A percentile compares a stretch with the other conserved stretches of the same genome.
These are phyloP conservation scores for Heliconius eleuchia DNA, from an alignment of 1,140 invertebrate genomes.

Conservation along the genomic window DNA sequence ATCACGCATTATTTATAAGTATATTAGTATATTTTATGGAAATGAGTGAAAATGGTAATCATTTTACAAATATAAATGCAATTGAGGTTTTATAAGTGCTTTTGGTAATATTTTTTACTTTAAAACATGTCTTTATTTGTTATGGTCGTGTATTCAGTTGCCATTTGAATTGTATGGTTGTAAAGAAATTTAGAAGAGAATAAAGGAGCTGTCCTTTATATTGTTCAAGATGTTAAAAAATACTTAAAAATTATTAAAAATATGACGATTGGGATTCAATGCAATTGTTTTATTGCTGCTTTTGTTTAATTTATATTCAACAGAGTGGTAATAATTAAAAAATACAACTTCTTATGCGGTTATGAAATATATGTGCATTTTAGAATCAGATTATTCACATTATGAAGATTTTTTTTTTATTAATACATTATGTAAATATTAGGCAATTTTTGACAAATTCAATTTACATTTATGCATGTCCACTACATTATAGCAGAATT, in stretches of 20 bases:
- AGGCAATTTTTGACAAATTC: too few species aligned
- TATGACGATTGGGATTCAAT: background rate
- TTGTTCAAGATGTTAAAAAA: too few species aligned
- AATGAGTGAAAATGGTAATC: slow-evolving; percentile 1
- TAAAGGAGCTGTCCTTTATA: too few species aligned
- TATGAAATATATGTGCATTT: too few species aligned
- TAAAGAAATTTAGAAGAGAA: background rate
- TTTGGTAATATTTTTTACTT: background rate
- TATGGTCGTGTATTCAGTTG: background rate
- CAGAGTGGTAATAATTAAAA: too few species aligned
- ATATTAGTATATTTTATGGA: background rate
- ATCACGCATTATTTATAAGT: background rate
- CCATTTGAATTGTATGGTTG: background rate
- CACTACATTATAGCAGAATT: too few species aligned
- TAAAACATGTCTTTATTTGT: background rate
- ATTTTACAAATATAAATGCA: background rate
- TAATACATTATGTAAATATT: too few species aligned
- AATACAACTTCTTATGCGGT: too few species aligned
- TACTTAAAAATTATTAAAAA: too few species aligned
- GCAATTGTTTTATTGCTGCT: background rate
- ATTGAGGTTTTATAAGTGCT: background rate
- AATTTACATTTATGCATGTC: too few species aligned
- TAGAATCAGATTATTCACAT: too few species aligned
- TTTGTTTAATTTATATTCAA: background rate
- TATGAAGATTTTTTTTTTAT: too few species aligned